A percentile compares a stretch with the other conserved stretches of the same genome.
These are phyloP conservation scores for Dicrurus megarhynchus DNA, from an alignment of 2,113 vertebrate species.

Conservation along the genomic window DNA sequence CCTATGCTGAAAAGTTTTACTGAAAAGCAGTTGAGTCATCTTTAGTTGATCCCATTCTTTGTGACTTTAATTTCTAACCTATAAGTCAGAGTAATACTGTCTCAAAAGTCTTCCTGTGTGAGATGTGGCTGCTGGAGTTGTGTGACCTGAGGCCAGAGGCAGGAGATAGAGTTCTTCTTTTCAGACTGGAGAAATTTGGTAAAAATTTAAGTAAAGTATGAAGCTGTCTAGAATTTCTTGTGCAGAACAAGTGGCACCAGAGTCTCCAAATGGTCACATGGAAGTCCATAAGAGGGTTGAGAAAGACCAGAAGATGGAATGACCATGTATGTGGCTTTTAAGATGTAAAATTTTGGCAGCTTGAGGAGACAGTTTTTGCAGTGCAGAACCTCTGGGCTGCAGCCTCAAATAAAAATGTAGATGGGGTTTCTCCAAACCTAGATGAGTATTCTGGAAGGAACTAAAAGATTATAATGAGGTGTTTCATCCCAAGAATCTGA, in stretches of 20 bases:
- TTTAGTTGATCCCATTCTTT: background rate
- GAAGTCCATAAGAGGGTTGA: accelerated
- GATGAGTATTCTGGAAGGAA: background rate
- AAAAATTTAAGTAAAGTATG: background rate
- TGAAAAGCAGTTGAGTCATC: background rate
- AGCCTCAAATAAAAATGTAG: background rate
- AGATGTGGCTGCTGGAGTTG: background rate
- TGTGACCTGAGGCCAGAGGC: background rate
- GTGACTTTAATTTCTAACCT: background rate
- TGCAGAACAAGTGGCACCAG: background rate
- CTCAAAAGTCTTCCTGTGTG: background rate
- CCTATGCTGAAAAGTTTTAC: background rate
- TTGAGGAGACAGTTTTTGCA: background rate
- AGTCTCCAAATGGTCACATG: background rate
- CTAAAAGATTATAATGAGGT: background rate
- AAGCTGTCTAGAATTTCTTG: background rate
- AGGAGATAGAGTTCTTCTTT: background rate
- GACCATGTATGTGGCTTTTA: background rate
- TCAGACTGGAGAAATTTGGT: background rate
- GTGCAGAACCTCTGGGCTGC: background rate
- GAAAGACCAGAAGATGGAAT: background rate
- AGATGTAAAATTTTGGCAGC: background rate
- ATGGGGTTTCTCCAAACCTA: background rate
- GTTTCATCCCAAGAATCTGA: background rate
- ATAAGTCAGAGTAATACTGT: background rate